Base-by-base conservation (phyloP, 2,113 vertebrate genomes). In the Sakesphorus luctuosus region DNA sequence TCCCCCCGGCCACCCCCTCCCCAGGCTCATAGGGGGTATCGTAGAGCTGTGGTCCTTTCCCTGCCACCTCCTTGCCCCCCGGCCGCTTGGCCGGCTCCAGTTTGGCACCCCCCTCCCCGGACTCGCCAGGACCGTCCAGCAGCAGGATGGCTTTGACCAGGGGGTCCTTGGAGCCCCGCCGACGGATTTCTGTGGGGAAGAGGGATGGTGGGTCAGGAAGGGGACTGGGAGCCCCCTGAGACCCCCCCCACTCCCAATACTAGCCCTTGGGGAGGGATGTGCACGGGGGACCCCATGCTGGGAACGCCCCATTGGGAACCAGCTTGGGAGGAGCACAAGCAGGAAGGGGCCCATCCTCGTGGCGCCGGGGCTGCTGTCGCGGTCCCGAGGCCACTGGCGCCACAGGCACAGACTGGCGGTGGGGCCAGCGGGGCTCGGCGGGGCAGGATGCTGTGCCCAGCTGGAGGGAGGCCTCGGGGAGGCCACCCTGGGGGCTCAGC, bases 151-250 rank as follows among this genome's bases (percentile, higher is more conserved):
- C 98, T 95, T 99, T 99, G 61, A 98, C 96, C 95, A 99, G 97
- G 12, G 99, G 98, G 75, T 99, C 99, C 93, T 99, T 99, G 89
- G 99, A 99, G 28, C 99, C 99, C 1, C 99, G 97, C 13, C 99
- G 97, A 10, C 99, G 98, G 49, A 99, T 99, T 92, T 99, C 99
- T 99, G 94, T 4, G 11, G 53, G 84, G 47, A 75, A 83, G 19
- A 84, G 44, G 36, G 71, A 46, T 2, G 13, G 13, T 3, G 78
- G 82, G n/a, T 72, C 69, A 47, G 36, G 73, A 52, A 21, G n/a
- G 40, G 29, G 31, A 12, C 23, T 20, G 35, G 5, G 59, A 15
- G 44, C 9, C 46, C 55, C 38, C 24, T 17, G 36, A 66, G 35
- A 52, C 7, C 47, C 23, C 6, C 38, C 10, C 7, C 23, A 35